Conservation (phyloP, 2,888 invertebrate genomes). For the Podotricha telesiphe region DNA sequence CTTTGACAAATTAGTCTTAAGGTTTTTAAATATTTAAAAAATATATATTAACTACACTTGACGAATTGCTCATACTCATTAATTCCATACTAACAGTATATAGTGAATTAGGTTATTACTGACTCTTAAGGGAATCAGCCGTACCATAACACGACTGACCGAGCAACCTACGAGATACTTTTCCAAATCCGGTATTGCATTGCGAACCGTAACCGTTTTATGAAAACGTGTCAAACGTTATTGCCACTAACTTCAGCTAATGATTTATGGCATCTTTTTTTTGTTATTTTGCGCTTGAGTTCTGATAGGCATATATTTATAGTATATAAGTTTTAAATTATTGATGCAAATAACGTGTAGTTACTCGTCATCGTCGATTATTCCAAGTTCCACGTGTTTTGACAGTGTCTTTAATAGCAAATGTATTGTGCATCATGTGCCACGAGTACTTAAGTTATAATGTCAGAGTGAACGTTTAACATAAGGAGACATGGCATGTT, state of each 20-base stretch:
- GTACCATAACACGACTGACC: slow-evolving; percentile 46
- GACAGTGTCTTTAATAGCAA: slow-evolving; percentile 5
- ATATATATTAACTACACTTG: background rate
- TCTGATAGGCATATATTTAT: too few relatives aligned
- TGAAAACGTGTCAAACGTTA: slow-evolving; percentile 47
- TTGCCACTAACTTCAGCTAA: background rate
- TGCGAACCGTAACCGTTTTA: slow-evolving; percentile 45
- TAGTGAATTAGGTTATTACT: slow-evolving; percentile 46
- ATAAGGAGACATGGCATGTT: slow-evolving; percentile 26
- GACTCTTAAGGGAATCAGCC: slow-evolving; percentile 46
- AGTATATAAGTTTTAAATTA: too few relatives aligned
- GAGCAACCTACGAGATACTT: slow-evolving; percentile 47
- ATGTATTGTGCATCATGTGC: background rate
- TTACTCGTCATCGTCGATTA: background rate
- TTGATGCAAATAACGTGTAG: background rate
- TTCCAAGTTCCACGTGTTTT: background rate
- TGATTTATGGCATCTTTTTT: background rate
- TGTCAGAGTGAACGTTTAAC: slow-evolving; percentile 58
- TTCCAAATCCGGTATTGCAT: slow-evolving; percentile 47
- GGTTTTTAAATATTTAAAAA: background rate
- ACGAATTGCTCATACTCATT: slow-evolving; percentile 34
- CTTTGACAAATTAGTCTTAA: background rate
- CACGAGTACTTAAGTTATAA: slow-evolving; percentile 43
- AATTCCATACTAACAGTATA: slow-evolving; percentile 42
- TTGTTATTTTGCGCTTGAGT: too few relatives aligned